Base-by-base conservation (phyloP, 2,888 invertebrate genomes). In the Caenorhabditis sulstoni region DNA sequence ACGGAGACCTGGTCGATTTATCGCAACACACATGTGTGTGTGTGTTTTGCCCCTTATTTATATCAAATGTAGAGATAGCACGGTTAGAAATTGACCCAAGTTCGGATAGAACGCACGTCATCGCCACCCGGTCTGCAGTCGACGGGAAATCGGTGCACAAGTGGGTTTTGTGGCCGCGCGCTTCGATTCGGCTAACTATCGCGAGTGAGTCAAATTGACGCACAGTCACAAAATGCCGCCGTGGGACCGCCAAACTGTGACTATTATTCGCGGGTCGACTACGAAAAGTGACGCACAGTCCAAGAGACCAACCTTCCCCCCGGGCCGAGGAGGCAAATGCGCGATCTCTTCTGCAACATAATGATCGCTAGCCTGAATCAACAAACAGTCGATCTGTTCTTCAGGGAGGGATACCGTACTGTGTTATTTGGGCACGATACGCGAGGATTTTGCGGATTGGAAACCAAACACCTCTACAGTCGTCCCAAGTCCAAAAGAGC, bases 211-310 rank as follows among this genome's bases (percentile, higher is more conserved):
- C 29, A 29, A 29, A n/a, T n/a, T n/a, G n/a, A n/a, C n/a, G n/a
- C 29, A 29, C 29, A 29, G 29, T 29, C 29, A 29, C 29, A 29
- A 29, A 29, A 29, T 29, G 7, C 29, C 39, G 12, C 39, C 7
- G 39, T 39, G 12, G 12, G 44, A n/a, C 44, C 29, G 29, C 3
- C 7, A 7, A 29, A 29, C 14, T 57, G 35, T 57, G 41, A 41
- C 44, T 53, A 16, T 18, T n/a, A n/a, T n/a, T n/a, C n/a, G n/a
- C n/a, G n/a, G n/a, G n/a, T n/a, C n/a, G 64, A 53, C 64, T 65
- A 65, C 53, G 64, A 65, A 65, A 65, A 65, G 64, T 65, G 64
- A 53, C 64, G 52, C 57, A 59, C 64, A 65, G 64, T 53, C 53
- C 64, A 65, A 65, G 53, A 65, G 53, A 53, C 64, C 64, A 44